A percentile compares a stretch with the other conserved stretches of the same genome.
These are phyloP conservation scores for Ardeotis arabs DNA, from an alignment of 2,113 vertebrate species.

Conservation along the genomic window DNA sequence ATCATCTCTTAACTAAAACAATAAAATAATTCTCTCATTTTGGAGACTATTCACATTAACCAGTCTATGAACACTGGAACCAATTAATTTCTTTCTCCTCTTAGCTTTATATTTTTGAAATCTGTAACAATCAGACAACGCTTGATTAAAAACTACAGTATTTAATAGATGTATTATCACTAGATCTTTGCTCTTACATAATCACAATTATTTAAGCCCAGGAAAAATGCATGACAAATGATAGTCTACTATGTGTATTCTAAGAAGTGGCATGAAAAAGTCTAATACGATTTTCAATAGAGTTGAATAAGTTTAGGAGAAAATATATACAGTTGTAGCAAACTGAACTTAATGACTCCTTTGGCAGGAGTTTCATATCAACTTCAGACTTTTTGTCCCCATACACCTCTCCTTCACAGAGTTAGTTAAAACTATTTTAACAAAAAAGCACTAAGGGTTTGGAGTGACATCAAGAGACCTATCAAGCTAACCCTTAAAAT, in stretches of 20 bases:
- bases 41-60: not conserved
- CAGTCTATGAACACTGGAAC: not conserved
- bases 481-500: not conserved
- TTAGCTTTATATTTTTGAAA: not conserved
- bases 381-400: not conserved
- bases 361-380: not conserved
- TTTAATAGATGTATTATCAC: slow-evolving; percentile 7
- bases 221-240: not conserved
- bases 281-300: not conserved
- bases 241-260: not conserved
- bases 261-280: not conserved
- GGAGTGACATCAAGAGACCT: not conserved
- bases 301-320: not conserved
- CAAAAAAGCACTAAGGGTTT: not conserved
- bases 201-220: not conserved
- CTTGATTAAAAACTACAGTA: not conserved
- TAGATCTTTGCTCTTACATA: not conserved
- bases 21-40: not conserved
- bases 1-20: not conserved
- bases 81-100: not conserved
- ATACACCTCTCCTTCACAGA: not conserved
- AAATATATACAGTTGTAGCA: not conserved
- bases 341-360: not conserved
- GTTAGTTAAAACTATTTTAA: not conserved
- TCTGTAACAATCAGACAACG: not conserved